Evolutionary conservation across 2,113 vertebrate genomes (phyloP), one percentile per base, ranked within the genome.

Genomic region (human (Homo sapiens)): DNA sequence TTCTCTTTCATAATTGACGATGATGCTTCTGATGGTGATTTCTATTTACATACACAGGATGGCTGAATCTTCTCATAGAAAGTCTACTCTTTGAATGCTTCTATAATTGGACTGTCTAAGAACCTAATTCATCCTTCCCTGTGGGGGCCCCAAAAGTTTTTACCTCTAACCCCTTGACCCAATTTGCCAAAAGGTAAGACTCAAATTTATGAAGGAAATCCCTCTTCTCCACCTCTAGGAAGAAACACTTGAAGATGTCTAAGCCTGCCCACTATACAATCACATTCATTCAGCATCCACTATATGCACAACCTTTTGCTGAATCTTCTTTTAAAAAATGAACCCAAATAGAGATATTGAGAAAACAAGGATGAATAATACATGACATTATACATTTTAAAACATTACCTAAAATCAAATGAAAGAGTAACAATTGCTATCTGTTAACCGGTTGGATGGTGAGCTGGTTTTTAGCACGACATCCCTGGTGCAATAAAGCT

Each of bases 1-100:
- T 93, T 64, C 50, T 78, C 48, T 88, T 92, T 89, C 76, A 38
- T 35, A 48, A 94, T 6, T 27, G 57, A 95, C 90, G 72, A 92
- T 25, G 45, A 18, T 73, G 50, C 27, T 79, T 78, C 48, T 48
- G 17, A 75, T 57, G 72, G 80, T 27, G 57, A 45, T 81, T 96
- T 93, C 84, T 94, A 75, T 50, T 82, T 50, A 13, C 48, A 57
- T 45, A 27, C 43, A 57, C 66, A 72, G 87, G 59, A 64, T 66
- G 43, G 68, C 64, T 90, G 87, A 85, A 94, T 94, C 66, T 75
- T 94, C 84, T 93, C n/a, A 32, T 48, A 66, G 16, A 80, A 93
- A 96, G 78, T 23, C 75, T 85, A 59, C 72, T 95, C 75, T 92
- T 61, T 76, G 70, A 96, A 88, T 48, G 38, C 45, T 92, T 96